Evolutionary conservation across 1,140 invertebrate species (phyloP), one percentile per base, ranked within the genome.

Genomic region (Littorina saxatilis): DNA sequence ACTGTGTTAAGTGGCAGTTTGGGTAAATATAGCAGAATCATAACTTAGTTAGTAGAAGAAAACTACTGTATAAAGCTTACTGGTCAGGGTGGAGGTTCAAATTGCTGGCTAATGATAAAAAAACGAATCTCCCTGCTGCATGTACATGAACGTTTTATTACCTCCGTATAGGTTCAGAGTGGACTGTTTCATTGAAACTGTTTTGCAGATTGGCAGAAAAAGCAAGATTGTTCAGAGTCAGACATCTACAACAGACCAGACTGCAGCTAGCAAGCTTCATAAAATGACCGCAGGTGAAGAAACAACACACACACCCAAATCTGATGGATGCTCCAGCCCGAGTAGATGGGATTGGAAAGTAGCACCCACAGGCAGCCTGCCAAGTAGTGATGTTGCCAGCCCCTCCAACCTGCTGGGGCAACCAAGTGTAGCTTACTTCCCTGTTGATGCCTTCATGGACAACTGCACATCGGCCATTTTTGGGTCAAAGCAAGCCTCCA

Each of bases 381-480:
- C 43, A 17, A 47, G 43, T 17, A 47, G 43, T 17, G 35, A 37
- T 40, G 13, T 47, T 43, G 29, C 52, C 20, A 58, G 78, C 20
- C 40, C 52, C 5, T 72, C 63, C 23, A 63, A 80, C 35, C 63
- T 80, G 32, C 43, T 80, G 37, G 78, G 63, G 63, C 63, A 80
- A 43, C 78, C 68, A 9, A 72, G 32, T 15, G 63, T 70, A 0
- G 1, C 78, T 20, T 29, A 43, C 17, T n/a, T 79, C 9, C 63
- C 63, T 27, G 47, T 29, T 13, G 68, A 50, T n/a, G 37, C 27
- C 32, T 78, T 40, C 55, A 52, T 78, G 13, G 76, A 78, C 35
- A 78, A 78, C n/a, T 37, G 58, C 20, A 40, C 63, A 37, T 63
- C n/a, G 23, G 43, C 66, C 27, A n/a, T 78, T 17, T 55, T 55